phyloP scores from a whole-genome alignment of 2,797 vertebrate species.

The Fundulus diaphanus region DNA sequence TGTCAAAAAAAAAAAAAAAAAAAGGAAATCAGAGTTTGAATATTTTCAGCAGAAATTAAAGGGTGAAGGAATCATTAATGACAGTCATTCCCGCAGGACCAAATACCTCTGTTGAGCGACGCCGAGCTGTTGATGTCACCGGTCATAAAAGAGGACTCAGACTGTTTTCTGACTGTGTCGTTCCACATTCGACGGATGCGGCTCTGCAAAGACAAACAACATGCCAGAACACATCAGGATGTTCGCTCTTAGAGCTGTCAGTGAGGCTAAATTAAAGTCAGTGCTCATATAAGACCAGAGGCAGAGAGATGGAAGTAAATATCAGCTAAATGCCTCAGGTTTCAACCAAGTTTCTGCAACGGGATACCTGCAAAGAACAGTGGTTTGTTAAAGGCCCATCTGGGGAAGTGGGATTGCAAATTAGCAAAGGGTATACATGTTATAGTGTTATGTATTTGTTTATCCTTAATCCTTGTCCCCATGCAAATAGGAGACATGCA shows the following conservation, averaged over 20 bases:
- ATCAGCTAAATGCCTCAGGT: background rate
- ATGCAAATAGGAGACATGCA: no score
- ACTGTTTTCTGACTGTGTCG: slow-evolving; percentile 98
- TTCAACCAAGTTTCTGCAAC: background rate
- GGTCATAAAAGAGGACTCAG: slow-evolving; percentile 98
- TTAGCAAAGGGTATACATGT: no score
- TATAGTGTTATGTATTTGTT: no score
- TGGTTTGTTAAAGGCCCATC: background rate
- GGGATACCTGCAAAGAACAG: background rate
- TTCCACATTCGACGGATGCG: slow-evolving; percentile 99
- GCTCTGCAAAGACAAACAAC: slow-evolving; percentile 83
- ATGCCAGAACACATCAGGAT: slow-evolving; percentile 33
- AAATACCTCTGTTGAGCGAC: slow-evolving; percentile 98
- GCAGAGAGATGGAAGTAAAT: background rate
- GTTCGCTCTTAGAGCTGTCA: background rate
- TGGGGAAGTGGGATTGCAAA: no score
- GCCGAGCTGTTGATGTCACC: slow-evolving; percentile 99
- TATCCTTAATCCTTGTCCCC: no score
- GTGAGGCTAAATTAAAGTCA: background rate
- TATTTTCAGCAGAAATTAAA: slow-evolving; percentile 14
- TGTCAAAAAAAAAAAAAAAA: background rate
- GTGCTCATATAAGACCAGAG: background rate
- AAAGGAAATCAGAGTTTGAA: background rate
- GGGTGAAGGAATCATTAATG: slow-evolving; percentile 20
- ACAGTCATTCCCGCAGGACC: slow-evolving; percentile 44